Evolutionary conservation across 1,140 invertebrate genomes (phyloP).

Genomic region (Babylonia areolata): DNA sequence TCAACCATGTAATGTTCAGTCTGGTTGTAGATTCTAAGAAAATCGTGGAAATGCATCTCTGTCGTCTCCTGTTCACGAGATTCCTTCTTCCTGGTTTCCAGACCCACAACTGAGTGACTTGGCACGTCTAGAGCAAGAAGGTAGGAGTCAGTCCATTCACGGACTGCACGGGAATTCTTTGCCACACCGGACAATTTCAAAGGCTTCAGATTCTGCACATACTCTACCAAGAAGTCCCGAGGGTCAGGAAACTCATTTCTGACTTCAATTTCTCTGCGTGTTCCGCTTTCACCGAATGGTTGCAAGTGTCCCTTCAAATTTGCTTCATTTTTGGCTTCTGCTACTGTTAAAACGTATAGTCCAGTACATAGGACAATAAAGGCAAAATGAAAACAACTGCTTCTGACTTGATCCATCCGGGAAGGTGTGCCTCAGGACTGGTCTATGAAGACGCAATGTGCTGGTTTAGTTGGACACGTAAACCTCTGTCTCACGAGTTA

Average conservation of each 20-base stretch:
- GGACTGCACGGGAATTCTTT: constrained; percentile 63
- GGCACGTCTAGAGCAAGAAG: constrained; percentile 58
- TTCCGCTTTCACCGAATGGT: constrained; percentile 64
- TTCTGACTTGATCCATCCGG: background rate
- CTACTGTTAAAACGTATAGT: background rate
- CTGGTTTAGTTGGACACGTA: too few relatives aligned
- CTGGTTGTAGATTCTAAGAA: constrained; percentile 68
- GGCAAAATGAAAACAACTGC: background rate
- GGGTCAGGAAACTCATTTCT: constrained; percentile 58
- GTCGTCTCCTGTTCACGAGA: constrained; percentile 50
- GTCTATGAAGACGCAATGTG: too few relatives aligned
- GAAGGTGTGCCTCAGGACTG: background rate
- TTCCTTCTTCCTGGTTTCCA: constrained; percentile 73
- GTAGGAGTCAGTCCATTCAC: constrained; percentile 71
- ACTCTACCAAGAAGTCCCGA: constrained; percentile 64
- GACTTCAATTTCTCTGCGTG: constrained; percentile 57
- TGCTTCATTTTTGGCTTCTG: background rate
- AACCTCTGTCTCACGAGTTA: too few relatives aligned
- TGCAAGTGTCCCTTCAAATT: constrained; percentile 57
- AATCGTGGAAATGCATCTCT: constrained; percentile 66
- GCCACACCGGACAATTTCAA: constrained; percentile 67
- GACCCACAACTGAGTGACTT: constrained; percentile 48
- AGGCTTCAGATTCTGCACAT: constrained; percentile 59
- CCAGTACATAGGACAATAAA: background rate
- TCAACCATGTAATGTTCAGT: constrained; percentile 72